Evolutionary conservation across 2,113 vertebrate species (phyloP).

Genomic region (Brachypteracias leptosomus): DNA sequence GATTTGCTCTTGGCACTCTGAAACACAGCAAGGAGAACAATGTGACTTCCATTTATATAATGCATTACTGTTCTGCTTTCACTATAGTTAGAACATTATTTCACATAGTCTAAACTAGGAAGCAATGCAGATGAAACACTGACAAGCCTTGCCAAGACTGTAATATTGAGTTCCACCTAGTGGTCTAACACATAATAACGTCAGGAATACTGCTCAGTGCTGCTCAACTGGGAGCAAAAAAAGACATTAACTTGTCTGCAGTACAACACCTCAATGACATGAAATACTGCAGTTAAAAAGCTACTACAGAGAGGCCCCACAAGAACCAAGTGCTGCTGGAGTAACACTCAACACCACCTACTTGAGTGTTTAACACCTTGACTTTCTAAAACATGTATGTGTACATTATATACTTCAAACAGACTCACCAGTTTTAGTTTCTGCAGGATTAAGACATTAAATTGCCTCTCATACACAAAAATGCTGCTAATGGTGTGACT

Average conservation of each 20-base stretch:
- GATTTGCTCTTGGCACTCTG: constrained; percentile 25
- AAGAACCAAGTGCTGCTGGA: background rate
- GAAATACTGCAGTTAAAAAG: background rate
- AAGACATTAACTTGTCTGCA: background rate
- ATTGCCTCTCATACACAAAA: background rate
- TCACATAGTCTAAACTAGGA: background rate
- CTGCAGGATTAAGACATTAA: background rate
- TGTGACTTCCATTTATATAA: constrained; percentile 34
- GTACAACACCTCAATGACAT: background rate
- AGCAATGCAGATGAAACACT: background rate
- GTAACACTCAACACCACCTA: background rate
- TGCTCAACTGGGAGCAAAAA: background rate
- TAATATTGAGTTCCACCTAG: constrained; percentile 38
- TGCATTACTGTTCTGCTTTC: background rate
- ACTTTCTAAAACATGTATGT: background rate
- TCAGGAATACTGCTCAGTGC: background rate
- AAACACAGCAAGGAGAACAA: constrained; percentile 8
- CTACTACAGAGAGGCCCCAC: background rate
- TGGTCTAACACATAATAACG: background rate
- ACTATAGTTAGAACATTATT: constrained; percentile 27
- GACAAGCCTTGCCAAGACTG: background rate
- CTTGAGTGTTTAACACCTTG: background rate
- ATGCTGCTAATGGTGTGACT: background rate
- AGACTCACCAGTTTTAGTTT: background rate
- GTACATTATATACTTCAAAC: background rate